Evolutionary conservation across 2,113 vertebrate species (phyloP).

Genomic region (Sigmodon hispidus): DNA sequence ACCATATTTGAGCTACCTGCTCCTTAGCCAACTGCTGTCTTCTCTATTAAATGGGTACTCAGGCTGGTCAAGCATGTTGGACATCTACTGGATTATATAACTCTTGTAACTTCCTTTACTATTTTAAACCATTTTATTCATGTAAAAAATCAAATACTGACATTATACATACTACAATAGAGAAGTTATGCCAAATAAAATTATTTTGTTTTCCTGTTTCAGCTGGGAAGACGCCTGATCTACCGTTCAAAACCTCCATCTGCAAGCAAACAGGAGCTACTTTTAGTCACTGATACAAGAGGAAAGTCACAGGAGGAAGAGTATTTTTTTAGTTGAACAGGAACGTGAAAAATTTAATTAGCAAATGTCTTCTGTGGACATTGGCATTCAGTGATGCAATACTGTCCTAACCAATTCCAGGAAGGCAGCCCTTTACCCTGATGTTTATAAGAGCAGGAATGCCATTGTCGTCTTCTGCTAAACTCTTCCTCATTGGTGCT

Average conservation of each 20-base stretch:
- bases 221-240: slow-evolving; percentile 79
- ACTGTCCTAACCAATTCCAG: background rate
- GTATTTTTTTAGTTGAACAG: slow-evolving; percentile 80
- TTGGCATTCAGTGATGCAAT: slow-evolving; percentile 26
- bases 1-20: background rate
- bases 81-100: background rate
- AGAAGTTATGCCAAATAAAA: slow-evolving; percentile 8
- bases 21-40: background rate
- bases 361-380: slow-evolving; percentile 11
- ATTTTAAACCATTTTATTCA: slow-evolving; percentile 48
- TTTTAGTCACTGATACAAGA: background rate
- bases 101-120: background rate
- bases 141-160: slow-evolving; percentile 31
- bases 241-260: slow-evolving; percentile 77
- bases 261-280: slow-evolving; percentile 21
- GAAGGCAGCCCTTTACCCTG: background rate
- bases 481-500: background rate
- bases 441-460: background rate
- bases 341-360: slow-evolving; percentile 31
- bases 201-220: slow-evolving; percentile 46
- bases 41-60: background rate
- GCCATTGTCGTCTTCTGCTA: slow-evolving; percentile 12
- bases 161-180: background rate
- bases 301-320: slow-evolving; percentile 75
- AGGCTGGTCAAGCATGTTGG: background rate